A percentile compares a stretch with the other conserved stretches of the same genome.
These are phyloP conservation scores for Leptinotarsa undecemlineata DNA, from an alignment of 1,140 invertebrate genomes.

Conservation along the genomic window DNA sequence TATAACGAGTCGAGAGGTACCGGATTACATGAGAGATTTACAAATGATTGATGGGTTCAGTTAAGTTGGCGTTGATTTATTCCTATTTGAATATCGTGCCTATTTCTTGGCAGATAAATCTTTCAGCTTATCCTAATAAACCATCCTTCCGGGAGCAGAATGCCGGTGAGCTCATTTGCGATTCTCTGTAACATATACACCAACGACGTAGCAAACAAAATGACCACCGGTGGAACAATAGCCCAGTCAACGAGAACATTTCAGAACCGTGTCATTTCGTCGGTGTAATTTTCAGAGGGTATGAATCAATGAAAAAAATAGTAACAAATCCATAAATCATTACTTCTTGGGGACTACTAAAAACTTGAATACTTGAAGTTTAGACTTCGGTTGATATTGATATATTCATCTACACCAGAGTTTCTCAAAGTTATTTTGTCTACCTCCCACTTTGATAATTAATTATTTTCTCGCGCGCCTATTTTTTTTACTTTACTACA, in stretches of 20 bases:
- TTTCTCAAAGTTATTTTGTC: too few species aligned
- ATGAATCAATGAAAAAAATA: too few species aligned
- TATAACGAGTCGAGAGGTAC: not conserved
- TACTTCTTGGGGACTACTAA: too few species aligned
- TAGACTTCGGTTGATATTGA: too few species aligned
- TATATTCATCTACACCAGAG: too few species aligned
- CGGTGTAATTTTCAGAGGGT: too few species aligned
- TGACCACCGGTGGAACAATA: not conserved
- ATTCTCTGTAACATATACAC: not conserved
- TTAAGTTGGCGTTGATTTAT: not conserved
- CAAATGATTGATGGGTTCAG: not conserved
- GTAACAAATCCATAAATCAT: too few species aligned
- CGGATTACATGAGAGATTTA: not conserved
- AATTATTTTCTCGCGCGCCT: too few species aligned
- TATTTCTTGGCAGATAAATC: slow-evolving; percentile 1
- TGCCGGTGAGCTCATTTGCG: slow-evolving; percentile 1
- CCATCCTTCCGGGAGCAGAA: not conserved
- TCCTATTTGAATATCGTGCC: not conserved
- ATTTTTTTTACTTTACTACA: too few species aligned
- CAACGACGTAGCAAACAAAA: not conserved
- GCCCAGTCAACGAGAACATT: not conserved
- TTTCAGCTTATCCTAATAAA: not conserved
- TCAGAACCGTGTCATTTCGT: too few species aligned
- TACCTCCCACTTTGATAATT: too few species aligned
- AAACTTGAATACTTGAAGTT: too few species aligned